phyloP scores from a whole-genome alignment of 1,140 invertebrate genomes.

The Drosophila suzukii region DNA sequence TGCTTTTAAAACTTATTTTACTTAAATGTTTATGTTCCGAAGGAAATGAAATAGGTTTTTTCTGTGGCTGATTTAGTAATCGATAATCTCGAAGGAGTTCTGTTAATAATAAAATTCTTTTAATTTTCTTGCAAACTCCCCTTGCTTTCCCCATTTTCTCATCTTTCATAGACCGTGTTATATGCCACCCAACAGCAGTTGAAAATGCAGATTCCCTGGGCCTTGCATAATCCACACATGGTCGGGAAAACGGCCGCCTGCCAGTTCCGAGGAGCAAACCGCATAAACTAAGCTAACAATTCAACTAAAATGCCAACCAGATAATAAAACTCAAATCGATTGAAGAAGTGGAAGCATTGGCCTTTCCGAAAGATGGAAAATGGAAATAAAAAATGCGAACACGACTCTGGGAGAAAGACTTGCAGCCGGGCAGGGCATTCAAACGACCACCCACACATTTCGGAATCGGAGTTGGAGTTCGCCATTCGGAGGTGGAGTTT shows the following conservation, averaged over 20 bases:
- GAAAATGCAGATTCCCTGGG: constrained; percentile 63
- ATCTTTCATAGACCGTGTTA: neutral
- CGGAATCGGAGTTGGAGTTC: constrained; percentile 14
- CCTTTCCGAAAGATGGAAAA: constrained; percentile 51
- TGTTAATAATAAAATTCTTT: too few relatives aligned
- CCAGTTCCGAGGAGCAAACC: constrained; percentile 21
- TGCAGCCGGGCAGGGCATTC: constrained; percentile 49
- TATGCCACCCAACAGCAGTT: constrained; percentile 31
- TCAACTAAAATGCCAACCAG: constrained; percentile 81
- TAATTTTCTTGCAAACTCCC: too few relatives aligned
- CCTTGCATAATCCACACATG: constrained; percentile 62
- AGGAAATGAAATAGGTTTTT: too few relatives aligned
- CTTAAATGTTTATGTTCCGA: too few relatives aligned
- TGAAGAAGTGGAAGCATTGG: constrained; percentile 47
- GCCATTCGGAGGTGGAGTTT: constrained; percentile 20
- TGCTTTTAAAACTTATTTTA: too few relatives aligned
- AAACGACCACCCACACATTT: constrained; percentile 58
- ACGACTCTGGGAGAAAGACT: constrained; percentile 49
- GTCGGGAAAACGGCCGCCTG: constrained; percentile 9
- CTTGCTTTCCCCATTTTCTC: neutral
- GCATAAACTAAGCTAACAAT: constrained; percentile 76
- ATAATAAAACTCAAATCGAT: constrained; percentile 78
- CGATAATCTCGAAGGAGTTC: too few relatives aligned
- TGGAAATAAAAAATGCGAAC: constrained; percentile 76
- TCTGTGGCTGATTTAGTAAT: too few relatives aligned